These are phyloP conservation scores for Pipa parva DNA, from an alignment of 2,113 vertebrate genomes.

Conservation along the genomic window DNA sequence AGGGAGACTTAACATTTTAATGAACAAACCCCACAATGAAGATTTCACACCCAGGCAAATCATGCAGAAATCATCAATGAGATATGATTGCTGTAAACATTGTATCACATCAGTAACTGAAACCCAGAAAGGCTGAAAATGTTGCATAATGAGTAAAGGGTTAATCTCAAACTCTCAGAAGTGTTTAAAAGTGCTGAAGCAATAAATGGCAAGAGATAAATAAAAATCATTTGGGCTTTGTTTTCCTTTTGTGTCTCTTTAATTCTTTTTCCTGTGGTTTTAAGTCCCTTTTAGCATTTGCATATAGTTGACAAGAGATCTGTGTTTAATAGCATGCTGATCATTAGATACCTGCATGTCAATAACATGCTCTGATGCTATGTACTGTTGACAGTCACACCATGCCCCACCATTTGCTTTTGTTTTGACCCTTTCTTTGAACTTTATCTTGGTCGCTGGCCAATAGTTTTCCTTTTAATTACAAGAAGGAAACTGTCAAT, in stretches of 20 bases:
- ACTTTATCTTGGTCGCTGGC: conserved; percentile 99
- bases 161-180: conserved; percentile 59
- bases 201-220: conserved; percentile 74
- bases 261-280: conserved; percentile 68
- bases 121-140: too few relatives aligned
- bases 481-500: conserved; percentile 99
- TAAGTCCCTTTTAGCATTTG: conserved; percentile 83
- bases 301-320: conserved; percentile 91
- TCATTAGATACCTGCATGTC: conserved; percentile 91
- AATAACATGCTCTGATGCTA: conserved; percentile 87
- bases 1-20: too few relatives aligned
- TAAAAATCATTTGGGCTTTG: conserved; percentile 73
- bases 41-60: too few relatives aligned
- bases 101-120: too few relatives aligned
- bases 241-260: conserved; percentile 65
- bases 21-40: too few relatives aligned
- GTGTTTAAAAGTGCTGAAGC: conserved; percentile 62
- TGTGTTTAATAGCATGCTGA: conserved; percentile 91
- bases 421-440: conserved; percentile 98
- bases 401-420: conserved; percentile 80
- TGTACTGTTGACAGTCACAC: conserved; percentile 84
- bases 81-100: too few relatives aligned
- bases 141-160: conserved; percentile 21
- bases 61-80: too few relatives aligned
- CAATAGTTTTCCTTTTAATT: conserved; percentile 99